Percentiles rank a stretch among this genome's conserved stretches.
Conservation (phyloP, 2,888 invertebrate genomes). For the Osedax fenrisi region DNA sequence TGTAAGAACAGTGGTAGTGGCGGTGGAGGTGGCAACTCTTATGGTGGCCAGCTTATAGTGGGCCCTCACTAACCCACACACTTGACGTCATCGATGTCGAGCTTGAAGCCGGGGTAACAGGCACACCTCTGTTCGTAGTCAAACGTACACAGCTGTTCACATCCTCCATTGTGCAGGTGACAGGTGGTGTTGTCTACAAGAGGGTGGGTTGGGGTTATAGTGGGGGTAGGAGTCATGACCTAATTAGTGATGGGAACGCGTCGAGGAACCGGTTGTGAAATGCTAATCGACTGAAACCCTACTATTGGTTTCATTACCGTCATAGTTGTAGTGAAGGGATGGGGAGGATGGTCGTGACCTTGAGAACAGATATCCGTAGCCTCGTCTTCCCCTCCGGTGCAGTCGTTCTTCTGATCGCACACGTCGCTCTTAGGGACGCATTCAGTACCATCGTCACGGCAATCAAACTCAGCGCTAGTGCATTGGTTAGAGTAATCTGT, state of each 20-base stretch:
- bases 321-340: neutral
- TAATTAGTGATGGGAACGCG: too few relatives aligned
- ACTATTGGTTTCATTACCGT: neutral
- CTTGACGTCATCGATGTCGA: neutral
- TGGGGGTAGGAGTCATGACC: neutral
- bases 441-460: neutral
- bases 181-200: neutral
- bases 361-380: neutral
- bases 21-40: too few relatives aligned
- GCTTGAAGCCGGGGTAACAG: neutral
- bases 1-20: too few relatives aligned
- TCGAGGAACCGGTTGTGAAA: too few relatives aligned
- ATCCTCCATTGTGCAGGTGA: neutral
- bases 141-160: neutral
- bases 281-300: neutral
- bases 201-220: neutral
- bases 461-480: neutral
- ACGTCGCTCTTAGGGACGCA: neutral
- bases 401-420: neutral
- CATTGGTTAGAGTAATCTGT: too few relatives aligned
- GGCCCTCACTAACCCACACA: neutral
- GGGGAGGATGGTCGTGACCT: neutral
- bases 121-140: neutral
- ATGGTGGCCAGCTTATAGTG: too few relatives aligned
- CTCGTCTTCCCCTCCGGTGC: neutral